Evolutionary conservation across 1,140 invertebrate genomes (phyloP).

Genomic region (Hycleus cichorii): DNA sequence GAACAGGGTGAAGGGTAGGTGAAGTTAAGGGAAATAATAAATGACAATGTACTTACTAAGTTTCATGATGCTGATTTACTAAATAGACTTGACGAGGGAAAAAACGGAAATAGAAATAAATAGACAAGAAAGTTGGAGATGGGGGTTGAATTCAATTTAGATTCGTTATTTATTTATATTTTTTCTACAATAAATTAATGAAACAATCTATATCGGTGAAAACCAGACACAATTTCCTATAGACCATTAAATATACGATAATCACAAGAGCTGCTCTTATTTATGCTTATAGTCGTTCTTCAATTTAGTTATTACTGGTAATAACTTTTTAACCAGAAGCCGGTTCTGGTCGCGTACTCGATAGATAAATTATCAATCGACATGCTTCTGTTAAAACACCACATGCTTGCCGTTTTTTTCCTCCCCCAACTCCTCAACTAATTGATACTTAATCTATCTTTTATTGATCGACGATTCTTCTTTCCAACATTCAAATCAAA

Average conservation of each 20-base stretch:
- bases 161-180: not conserved
- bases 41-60: constrained; percentile 27
- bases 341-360: not conserved
- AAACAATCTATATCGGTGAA: constrained; percentile 2
- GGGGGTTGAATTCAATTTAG: no score
- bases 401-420: no score
- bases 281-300: constrained; percentile 5
- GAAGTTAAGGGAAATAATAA: constrained; percentile 27
- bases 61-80: constrained; percentile 23
- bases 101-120: no score
- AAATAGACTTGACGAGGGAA: constrained; percentile 31
- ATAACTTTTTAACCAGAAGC: constrained; percentile 9
- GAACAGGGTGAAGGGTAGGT: constrained; percentile 6
- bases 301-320: constrained; percentile 12
- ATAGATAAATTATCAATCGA: not conserved
- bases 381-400: no score
- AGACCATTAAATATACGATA: constrained; percentile 6
- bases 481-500: not conserved
- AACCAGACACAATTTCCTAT: constrained; percentile 6
- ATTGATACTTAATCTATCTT: no score
- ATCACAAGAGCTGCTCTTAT: constrained; percentile 5
- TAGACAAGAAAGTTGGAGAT: no score
- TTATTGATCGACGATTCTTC: not conserved
- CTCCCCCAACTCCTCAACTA: no score
- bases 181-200: constrained; percentile 9